Evolutionary conservation across 2,113 vertebrate genomes (phyloP), one percentile per base, ranked within the genome.

Genomic region (Carassius auratus): DNA sequence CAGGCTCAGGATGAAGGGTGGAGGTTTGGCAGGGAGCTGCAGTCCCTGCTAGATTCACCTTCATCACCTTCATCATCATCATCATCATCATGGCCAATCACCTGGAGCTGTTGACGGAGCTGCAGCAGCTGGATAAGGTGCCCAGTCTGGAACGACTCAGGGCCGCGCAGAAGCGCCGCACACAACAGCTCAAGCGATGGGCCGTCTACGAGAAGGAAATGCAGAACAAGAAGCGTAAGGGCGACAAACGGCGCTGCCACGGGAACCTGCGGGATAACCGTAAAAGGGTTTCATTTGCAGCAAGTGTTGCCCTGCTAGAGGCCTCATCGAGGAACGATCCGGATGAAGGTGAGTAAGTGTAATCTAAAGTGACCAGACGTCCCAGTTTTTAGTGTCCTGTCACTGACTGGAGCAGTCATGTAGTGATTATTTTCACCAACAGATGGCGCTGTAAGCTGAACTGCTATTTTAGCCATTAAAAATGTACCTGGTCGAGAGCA

Each of bases 111-210:
- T 95, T 98, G 93, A 95, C 96, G 0, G 98, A 99, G 93, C 95
- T 99, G 90, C 97, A 98, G 95, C 96, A 98, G 93, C 94, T 98
- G 95, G 98, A 99, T 92, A 98, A 98, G 90, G 96, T 96, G 90
- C 97, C 98, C 82, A 99, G 97, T 1, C 92, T 99, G 89, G 98
- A 99, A 91, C 94, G 98, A 71, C 96, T 99, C 85, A 93, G 97
- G 19, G 94, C 96, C 0, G 97, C 98, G 4, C 97, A 98, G 95
- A 99, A 98, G 91, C 93, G 97, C 7, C 94, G 97, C 14, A 95
- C 96, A 0, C 98, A 99, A 95, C 98, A 99, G 95, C 95, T 99
- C 85, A 99, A 99, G 92, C 95, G 97, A 57, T 99, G 98, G 98
- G 97, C 97, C 0, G 95, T 98, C 88, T 98, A 98, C 0, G 98